Percentiles rank a stretch among this genome's conserved stretches.
Conservation (phyloP, 2,888 invertebrate species). For the Cheilosia pagana region DNA sequence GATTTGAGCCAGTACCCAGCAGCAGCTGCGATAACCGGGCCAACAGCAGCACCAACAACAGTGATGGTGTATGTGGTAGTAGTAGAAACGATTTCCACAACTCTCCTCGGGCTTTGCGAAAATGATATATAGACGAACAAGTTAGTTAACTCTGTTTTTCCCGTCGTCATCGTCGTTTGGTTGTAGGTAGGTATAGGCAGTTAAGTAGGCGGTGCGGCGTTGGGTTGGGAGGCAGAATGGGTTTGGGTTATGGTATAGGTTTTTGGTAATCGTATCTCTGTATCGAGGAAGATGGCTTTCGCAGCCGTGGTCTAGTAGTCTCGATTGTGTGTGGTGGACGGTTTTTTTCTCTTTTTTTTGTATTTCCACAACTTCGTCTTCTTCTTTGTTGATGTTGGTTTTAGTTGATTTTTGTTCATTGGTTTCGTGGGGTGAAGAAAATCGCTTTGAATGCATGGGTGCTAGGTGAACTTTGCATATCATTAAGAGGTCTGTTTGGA, state of each 20-base stretch:
- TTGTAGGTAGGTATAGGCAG: slow-evolving; percentile 11
- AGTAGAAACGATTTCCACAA: slow-evolving; percentile 49
- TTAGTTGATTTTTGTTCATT: neutral
- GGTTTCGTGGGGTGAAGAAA: slow-evolving; percentile 42
- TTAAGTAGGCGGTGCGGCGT: slow-evolving; percentile 17
- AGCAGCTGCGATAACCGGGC: slow-evolving; percentile 68
- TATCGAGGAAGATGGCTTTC: slow-evolving; percentile 65
- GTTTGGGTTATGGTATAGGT: slow-evolving; percentile 33
- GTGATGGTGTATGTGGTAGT: slow-evolving; percentile 24
- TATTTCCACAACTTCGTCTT: slow-evolving; percentile 2
- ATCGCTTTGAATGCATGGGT: slow-evolving; percentile 15
- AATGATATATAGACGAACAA: slow-evolving; percentile 68
- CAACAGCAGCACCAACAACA: slow-evolving; percentile 53
- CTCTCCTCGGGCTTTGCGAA: slow-evolving; percentile 63
- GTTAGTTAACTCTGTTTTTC: slow-evolving; percentile 58
- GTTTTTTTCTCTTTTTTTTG: slow-evolving; percentile 29
- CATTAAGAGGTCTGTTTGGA: slow-evolving; percentile 4
- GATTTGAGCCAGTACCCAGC: slow-evolving; percentile 71
- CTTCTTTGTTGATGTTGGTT: slow-evolving; percentile 26
- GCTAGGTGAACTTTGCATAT: slow-evolving; percentile 67
- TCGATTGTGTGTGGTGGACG: slow-evolving; percentile 49
- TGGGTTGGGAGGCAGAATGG: slow-evolving; percentile 9
- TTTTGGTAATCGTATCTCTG: slow-evolving; percentile 51
- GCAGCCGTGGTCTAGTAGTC: slow-evolving; percentile 63
- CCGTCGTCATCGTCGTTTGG: neutral